Evolutionary conservation across 2,888 invertebrate species (phyloP).

Genomic region (Leptinotarsa tumamoca): DNA sequence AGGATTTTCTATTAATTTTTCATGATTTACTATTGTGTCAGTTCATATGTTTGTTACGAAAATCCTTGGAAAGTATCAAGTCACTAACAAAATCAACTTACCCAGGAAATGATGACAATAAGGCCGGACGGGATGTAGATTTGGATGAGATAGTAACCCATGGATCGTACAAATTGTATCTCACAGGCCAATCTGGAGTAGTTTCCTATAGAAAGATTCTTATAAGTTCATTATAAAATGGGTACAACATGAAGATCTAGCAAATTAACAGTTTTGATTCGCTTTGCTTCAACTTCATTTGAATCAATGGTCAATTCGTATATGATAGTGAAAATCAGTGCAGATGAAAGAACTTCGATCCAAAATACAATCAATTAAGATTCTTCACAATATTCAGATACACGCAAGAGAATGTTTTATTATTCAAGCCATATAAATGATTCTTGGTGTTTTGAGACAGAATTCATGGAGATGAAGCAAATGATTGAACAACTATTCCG

Average conservation of each 20-base stretch:
- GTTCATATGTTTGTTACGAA: too few species aligned
- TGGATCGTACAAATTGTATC: slow-evolving; percentile 96
- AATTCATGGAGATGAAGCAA: not conserved
- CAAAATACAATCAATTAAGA: too few species aligned
- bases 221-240: not conserved
- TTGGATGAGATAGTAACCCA: slow-evolving; percentile 99
- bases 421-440: too few species aligned
- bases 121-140: slow-evolving; percentile 98
- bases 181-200: slow-evolving; percentile 96
- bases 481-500: not conserved
- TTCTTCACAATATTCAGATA: too few species aligned
- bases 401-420: too few species aligned
- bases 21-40: too few species aligned
- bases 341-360: too few species aligned
- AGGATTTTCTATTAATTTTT: too few species aligned
- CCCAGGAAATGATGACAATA: slow-evolving; percentile 97
- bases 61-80: too few species aligned
- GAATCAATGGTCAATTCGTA: too few species aligned
- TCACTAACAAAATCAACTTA: slow-evolving; percentile 60
- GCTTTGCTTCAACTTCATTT: not conserved
- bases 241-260: not conserved
- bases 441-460: not conserved
- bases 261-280: not conserved
- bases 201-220: slow-evolving; percentile 77
- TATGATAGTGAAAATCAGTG: too few species aligned